These are phyloP conservation scores for Tridacna crocea DNA, from an alignment of 2,888 invertebrate genomes.

Conservation along the genomic window DNA sequence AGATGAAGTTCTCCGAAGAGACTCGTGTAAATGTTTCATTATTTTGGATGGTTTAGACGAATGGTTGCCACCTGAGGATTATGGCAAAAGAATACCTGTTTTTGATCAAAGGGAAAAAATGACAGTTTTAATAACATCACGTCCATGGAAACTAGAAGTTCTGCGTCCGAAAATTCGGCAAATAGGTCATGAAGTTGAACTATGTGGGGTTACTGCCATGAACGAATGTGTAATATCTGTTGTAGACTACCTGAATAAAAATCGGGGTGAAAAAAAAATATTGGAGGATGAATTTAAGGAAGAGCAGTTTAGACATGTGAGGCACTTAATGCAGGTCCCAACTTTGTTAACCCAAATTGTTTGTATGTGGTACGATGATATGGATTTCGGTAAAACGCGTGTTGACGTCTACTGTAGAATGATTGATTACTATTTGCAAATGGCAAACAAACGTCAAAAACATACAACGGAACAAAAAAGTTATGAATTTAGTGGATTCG, in stretches of 20 bases:
- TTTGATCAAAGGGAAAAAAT: not conserved
- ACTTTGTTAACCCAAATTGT: slow-evolving; percentile 13
- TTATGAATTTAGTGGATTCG: not conserved
- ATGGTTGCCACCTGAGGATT: not conserved
- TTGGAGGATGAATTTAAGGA: not conserved
- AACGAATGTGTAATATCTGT: not conserved
- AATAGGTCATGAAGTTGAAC: not conserved
- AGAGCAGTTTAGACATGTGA: not conserved
- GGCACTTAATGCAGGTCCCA: slow-evolving; percentile 3
- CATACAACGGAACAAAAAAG: not conserved
- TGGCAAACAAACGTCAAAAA: slow-evolving; percentile 3
- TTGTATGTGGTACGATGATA: slow-evolving; percentile 23
- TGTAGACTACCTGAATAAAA: not conserved
- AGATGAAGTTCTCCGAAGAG: not conserved
- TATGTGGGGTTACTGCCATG: not conserved
- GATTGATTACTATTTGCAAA: not conserved
- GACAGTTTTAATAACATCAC: slow-evolving; percentile 3
- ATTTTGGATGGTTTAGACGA: slow-evolving; percentile 25
- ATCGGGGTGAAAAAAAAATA: not conserved
- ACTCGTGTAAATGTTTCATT: slow-evolving; percentile 7
- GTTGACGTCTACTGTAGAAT: slow-evolving; percentile 9
- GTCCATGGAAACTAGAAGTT: slow-evolving; percentile 20
- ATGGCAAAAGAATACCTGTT: not conserved
- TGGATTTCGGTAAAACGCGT: not conserved
- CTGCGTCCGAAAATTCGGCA: not conserved